These are phyloP conservation scores for Neoitamus cyanurus DNA, from an alignment of 2,888 invertebrate genomes.

Conservation along the genomic window DNA sequence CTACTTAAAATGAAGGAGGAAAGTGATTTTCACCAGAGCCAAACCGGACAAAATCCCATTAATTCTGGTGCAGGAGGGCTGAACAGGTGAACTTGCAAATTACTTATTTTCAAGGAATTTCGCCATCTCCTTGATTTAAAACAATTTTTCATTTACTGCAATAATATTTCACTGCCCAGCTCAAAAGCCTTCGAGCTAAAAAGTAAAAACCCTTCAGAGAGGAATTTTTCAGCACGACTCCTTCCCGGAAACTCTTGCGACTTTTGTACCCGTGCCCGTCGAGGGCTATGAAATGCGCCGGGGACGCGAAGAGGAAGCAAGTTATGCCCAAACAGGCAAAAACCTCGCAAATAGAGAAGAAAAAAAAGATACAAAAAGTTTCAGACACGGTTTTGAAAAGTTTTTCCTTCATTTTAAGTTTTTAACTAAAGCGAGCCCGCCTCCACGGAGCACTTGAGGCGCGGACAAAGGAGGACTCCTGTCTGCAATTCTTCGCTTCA, in stretches of 20 bases:
- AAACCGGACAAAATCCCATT: not conserved
- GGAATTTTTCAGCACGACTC: not conserved
- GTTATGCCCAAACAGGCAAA: slow-evolving; percentile 21
- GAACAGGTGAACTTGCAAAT: not conserved
- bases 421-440: slow-evolving; percentile 25
- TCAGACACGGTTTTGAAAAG: slow-evolving; percentile 34
- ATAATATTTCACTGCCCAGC: slow-evolving; percentile 33
- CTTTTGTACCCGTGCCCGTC: not conserved
- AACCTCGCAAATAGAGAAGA: not conserved
- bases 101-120: not conserved
- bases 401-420: slow-evolving; percentile 36
- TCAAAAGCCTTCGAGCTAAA: slow-evolving; percentile 18
- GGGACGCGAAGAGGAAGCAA: not conserved
- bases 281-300: not conserved
- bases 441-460: not conserved
- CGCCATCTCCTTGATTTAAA: slow-evolving; percentile 13
- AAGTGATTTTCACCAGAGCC: not conserved
- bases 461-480: not conserved
- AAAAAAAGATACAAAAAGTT: slow-evolving; percentile 26
- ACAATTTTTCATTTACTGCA: slow-evolving; percentile 33
- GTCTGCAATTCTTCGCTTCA: not conserved
- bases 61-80: not conserved
- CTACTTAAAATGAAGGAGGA: not conserved
- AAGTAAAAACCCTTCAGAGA: slow-evolving; percentile 14
- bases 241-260: slow-evolving; percentile 15